phyloP scores from a whole-genome alignment of 2,113 vertebrate genomes.

The Leucopternis melanops region DNA sequence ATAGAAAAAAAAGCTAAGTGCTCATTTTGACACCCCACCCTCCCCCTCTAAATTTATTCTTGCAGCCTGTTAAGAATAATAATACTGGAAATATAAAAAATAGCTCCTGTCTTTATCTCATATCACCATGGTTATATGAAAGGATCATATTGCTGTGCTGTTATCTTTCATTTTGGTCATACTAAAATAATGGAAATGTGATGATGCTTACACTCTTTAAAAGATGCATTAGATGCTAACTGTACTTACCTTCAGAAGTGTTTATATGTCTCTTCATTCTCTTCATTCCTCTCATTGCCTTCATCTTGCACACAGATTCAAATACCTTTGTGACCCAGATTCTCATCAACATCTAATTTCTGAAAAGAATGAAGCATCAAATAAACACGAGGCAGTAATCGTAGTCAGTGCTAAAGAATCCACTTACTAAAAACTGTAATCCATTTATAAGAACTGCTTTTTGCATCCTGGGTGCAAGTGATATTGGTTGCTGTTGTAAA shows the following conservation, averaged over 20 bases:
- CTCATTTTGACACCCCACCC: not conserved
- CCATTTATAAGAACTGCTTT: not conserved
- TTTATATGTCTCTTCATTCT: not conserved
- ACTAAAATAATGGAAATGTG: slow-evolving; percentile 33
- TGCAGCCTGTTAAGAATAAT: not conserved
- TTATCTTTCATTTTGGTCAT: not conserved
- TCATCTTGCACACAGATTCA: not conserved
- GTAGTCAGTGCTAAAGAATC: not conserved
- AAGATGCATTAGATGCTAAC: not conserved
- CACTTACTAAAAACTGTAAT: not conserved
- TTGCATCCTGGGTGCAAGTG: not conserved
- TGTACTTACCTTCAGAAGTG: not conserved
- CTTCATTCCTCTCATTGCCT: not conserved
- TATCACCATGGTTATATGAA: slow-evolving; percentile 5
- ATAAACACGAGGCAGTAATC: not conserved
- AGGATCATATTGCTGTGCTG: not conserved
- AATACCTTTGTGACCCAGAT: not conserved
- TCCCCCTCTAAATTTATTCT: not conserved
- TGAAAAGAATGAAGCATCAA: not conserved
- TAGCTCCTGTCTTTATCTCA: not conserved
- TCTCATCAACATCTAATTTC: slow-evolving; percentile 10
- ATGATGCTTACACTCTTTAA: not conserved
- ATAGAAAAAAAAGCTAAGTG: not conserved
- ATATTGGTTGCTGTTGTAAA: not conserved
- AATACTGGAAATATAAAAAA: not conserved